These are phyloP conservation scores for Spondyliosoma cantharus DNA, from an alignment of 2,797 vertebrate genomes.

Conservation along the genomic window DNA sequence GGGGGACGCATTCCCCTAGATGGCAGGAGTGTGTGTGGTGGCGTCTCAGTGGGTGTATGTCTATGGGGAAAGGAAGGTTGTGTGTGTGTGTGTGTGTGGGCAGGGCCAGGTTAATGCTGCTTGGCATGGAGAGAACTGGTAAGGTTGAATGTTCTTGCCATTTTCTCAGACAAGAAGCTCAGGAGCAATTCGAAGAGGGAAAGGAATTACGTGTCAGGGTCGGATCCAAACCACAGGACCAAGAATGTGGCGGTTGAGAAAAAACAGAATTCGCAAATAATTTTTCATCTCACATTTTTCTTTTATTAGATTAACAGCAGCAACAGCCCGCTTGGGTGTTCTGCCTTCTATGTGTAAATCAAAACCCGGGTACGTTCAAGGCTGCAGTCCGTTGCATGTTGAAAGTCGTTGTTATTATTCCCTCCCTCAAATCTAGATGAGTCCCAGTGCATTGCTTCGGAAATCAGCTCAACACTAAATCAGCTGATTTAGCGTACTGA, in stretches of 20 bases:
- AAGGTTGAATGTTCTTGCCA: neutral
- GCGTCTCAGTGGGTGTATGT: slow-evolving; percentile 20
- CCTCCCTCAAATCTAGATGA: no score
- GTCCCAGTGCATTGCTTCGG: no score
- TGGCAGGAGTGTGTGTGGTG: slow-evolving; percentile 52
- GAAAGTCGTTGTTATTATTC: no score
- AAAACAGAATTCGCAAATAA: neutral
- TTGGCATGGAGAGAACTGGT: slow-evolving; percentile 44
- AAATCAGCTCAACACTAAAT: no score
- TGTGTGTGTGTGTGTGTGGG: neutral
- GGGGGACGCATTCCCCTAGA: slow-evolving; percentile 63
- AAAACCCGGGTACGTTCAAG: neutral
- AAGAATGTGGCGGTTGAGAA: neutral
- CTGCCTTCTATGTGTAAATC: neutral
- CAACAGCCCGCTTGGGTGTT: neutral
- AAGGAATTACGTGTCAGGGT: neutral
- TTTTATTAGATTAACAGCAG: neutral
- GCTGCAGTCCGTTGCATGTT: neutral
- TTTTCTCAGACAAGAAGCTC: neutral
- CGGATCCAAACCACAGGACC: neutral
- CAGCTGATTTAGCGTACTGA: no score
- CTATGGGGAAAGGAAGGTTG: neutral
- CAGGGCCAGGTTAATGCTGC: slow-evolving; percentile 28
- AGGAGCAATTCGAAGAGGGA: neutral
- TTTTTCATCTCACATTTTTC: neutral